A percentile compares a stretch with the other conserved stretches of the same genome.
Conservation (phyloP, 2,797 vertebrate genomes). For the Sciaenops ocellatus region DNA sequence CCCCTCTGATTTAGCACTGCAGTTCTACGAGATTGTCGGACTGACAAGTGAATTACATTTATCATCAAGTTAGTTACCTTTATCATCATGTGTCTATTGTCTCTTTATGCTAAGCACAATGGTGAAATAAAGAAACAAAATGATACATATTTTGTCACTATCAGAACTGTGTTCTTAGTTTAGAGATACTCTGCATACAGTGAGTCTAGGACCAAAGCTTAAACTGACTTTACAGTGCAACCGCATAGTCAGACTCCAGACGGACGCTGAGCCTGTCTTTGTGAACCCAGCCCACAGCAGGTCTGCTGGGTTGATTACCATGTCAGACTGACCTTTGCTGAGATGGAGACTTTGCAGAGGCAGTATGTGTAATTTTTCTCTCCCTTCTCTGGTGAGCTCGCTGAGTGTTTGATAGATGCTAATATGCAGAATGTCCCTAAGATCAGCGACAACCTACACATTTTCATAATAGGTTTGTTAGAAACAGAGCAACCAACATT, state of each 20-base stretch:
- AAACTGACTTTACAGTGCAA: slow-evolving; percentile 6
- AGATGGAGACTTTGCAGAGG: not conserved
- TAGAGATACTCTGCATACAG: not conserved
- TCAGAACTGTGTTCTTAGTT: not conserved
- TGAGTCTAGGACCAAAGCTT: slow-evolving; percentile 2
- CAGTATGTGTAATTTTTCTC: not conserved
- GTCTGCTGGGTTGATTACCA: slow-evolving; percentile 8
- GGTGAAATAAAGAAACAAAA: too few relatives aligned
- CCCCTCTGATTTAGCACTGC: too few relatives aligned
- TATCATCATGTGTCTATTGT: too few relatives aligned
- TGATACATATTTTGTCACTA: too few relatives aligned
- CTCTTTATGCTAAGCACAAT: too few relatives aligned
- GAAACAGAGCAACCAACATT: slow-evolving; percentile 5
- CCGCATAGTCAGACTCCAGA: not conserved
- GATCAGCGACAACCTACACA: slow-evolving; percentile 6
- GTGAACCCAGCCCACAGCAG: not conserved
- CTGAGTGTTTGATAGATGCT: slow-evolving; percentile 17
- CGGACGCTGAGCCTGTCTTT: not conserved
- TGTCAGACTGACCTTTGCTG: slow-evolving; percentile 19
- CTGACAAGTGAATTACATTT: too few relatives aligned
- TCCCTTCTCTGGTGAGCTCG: not conserved
- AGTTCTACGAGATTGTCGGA: too few relatives aligned
- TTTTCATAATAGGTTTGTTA: slow-evolving; percentile 9
- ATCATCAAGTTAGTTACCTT: too few relatives aligned
- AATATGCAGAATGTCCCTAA: not conserved